Evolutionary conservation across 1,140 invertebrate genomes (phyloP).

Genomic region (Lamellibrachia luymesi): DNA sequence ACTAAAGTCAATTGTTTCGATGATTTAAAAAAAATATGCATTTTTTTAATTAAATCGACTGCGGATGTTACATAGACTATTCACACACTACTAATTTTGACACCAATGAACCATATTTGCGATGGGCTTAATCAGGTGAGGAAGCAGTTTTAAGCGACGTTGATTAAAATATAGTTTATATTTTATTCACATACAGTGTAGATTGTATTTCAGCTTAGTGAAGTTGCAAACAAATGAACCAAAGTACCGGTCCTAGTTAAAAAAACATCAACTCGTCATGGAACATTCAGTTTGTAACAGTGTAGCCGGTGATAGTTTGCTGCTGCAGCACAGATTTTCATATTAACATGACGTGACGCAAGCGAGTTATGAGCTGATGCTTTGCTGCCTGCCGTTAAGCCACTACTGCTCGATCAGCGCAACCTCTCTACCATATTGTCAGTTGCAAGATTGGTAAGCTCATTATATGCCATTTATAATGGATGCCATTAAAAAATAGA

Average conservation of each 20-base stretch:
- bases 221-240: neutral
- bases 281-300: neutral
- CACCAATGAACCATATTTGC: too few relatives aligned
- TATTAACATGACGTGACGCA: neutral
- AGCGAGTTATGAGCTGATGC: neutral
- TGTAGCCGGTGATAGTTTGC: neutral
- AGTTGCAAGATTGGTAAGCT: slow-evolving; percentile 4
- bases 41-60: too few relatives aligned
- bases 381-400: neutral
- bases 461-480: neutral
- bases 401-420: neutral
- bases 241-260: neutral
- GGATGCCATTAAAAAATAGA: slow-evolving; percentile 1
- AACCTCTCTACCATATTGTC: neutral
- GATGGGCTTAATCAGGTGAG: too few relatives aligned
- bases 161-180: neutral
- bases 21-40: too few relatives aligned
- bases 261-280: neutral
- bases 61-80: too few relatives aligned
- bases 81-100: too few relatives aligned
- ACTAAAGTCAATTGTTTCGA: too few relatives aligned
- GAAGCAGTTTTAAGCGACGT: neutral
- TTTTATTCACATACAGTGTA: neutral
- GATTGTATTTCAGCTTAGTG: neutral
- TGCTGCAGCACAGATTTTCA: neutral